A percentile compares a stretch with the other conserved stretches of the same genome.
Evolutionary conservation across 2,797 vertebrate species (phyloP).

Genomic region (Zonotrichia albicollis): DNA sequence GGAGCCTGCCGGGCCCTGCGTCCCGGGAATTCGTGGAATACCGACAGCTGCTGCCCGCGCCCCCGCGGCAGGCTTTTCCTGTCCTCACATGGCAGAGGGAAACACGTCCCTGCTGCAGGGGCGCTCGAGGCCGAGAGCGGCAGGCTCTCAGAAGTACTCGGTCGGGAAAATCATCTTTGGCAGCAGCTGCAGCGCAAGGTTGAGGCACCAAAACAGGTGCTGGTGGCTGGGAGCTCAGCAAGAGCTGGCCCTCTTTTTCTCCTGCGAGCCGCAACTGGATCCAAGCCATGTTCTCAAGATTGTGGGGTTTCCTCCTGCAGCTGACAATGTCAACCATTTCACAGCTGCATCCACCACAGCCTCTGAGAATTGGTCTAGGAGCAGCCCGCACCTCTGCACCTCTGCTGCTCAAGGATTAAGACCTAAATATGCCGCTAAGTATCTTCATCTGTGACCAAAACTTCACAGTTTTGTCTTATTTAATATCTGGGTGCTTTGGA

Average conservation of each 20-base stretch:
- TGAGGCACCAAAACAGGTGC: not conserved
- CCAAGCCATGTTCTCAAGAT: not conserved
- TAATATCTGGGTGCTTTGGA: not conserved
- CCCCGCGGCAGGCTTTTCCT: no score
- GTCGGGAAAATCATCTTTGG: not conserved
- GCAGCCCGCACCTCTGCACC: fast-evolving
- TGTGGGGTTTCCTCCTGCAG: not conserved
- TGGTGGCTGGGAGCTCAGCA: not conserved
- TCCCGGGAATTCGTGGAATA: fast-evolving
- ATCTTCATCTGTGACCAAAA: not conserved
- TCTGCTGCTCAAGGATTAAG: not conserved
- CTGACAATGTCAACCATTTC: not conserved
- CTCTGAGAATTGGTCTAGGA: no score
- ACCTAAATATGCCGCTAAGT: not conserved
- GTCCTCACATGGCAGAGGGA: not conserved
- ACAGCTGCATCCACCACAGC: fast-evolving
- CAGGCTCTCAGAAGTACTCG: not conserved
- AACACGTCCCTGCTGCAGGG: not conserved
- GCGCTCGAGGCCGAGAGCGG: not conserved
- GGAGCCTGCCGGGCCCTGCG: fast-evolving
- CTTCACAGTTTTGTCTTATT: not conserved
- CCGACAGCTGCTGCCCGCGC: not conserved
- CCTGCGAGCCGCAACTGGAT: fast-evolving
- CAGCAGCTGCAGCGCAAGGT: fast-evolving
- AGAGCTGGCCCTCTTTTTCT: no score